Conservation (phyloP, 2,113 vertebrate genomes). For the Melospiza georgiana region DNA sequence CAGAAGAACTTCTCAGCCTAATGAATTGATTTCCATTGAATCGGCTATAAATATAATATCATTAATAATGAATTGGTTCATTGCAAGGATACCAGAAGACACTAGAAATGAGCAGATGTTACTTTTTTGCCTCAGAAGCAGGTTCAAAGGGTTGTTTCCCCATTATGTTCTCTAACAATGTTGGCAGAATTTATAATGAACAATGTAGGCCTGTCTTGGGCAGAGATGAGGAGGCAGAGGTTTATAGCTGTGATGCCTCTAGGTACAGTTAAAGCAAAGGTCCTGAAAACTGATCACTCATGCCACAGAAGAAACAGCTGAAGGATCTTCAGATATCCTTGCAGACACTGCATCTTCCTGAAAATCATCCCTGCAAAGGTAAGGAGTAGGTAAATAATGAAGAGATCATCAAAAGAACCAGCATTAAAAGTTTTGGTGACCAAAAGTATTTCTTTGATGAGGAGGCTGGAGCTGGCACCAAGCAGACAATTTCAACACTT, state of each 20-base stretch:
- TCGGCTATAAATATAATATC: slow-evolving; percentile 38
- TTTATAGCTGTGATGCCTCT: neutral
- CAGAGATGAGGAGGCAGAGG: neutral
- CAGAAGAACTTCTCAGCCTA: slow-evolving; percentile 2
- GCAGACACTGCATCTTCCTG: neutral
- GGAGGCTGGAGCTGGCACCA: neutral
- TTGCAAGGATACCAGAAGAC: neutral
- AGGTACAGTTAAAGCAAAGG: neutral
- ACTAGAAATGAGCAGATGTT: neutral
- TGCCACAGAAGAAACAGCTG: neutral
- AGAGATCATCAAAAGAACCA: neutral
- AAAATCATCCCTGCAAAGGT: neutral
- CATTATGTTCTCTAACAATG: neutral
- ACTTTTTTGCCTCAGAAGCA: neutral
- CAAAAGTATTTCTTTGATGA: neutral
- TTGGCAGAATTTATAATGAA: neutral
- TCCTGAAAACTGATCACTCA: neutral
- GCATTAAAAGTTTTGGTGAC: neutral
- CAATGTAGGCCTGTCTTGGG: neutral
- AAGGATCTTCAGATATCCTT: neutral
- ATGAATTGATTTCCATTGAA: slow-evolving; percentile 39
- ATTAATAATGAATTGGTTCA: slow-evolving; percentile 25
- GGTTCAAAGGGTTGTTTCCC: neutral
- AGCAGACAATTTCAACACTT: neutral
- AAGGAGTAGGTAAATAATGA: neutral